Percentiles rank a stretch among this genome's conserved stretches.
Evolutionary conservation across 2,888 invertebrate species (phyloP).

Genomic region (Limenitis camilla): DNA sequence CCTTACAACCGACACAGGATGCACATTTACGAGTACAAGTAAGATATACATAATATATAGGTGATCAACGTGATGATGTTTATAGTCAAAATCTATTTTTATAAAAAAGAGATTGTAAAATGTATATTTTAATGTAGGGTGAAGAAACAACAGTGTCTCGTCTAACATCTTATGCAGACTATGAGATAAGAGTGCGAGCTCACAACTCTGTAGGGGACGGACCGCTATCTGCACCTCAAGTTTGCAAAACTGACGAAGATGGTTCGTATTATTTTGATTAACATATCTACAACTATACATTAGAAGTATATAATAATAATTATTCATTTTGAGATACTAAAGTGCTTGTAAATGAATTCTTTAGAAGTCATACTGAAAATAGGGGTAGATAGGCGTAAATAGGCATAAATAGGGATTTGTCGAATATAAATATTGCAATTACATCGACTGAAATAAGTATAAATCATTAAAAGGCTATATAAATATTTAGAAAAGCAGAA

Average conservation of each 20-base stretch:
- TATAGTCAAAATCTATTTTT: neutral
- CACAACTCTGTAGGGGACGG: slow-evolving; percentile 92
- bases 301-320: no score
- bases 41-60: slow-evolving; percentile 7
- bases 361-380: no score
- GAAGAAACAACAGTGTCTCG: slow-evolving; percentile 85
- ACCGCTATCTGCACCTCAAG: slow-evolving; percentile 81
- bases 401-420: no score
- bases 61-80: neutral
- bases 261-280: slow-evolving; percentile 57
- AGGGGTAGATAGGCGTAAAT: no score
- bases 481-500: no score
- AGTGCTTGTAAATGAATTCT: no score
- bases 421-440: no score
- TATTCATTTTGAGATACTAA: no score
- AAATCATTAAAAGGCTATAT: no score
- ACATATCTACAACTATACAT: no score
- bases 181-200: slow-evolving; percentile 87
- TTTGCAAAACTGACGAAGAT: slow-evolving; percentile 90
- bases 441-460: no score
- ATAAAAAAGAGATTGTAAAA: neutral
- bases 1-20: slow-evolving; percentile 55
- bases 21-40: slow-evolving; percentile 63
- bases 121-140: slow-evolving; percentile 48
- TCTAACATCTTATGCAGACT: slow-evolving; percentile 88